These are phyloP conservation scores for Tipula lateralis DNA, from an alignment of 2,888 invertebrate species.

Conservation along the genomic window DNA sequence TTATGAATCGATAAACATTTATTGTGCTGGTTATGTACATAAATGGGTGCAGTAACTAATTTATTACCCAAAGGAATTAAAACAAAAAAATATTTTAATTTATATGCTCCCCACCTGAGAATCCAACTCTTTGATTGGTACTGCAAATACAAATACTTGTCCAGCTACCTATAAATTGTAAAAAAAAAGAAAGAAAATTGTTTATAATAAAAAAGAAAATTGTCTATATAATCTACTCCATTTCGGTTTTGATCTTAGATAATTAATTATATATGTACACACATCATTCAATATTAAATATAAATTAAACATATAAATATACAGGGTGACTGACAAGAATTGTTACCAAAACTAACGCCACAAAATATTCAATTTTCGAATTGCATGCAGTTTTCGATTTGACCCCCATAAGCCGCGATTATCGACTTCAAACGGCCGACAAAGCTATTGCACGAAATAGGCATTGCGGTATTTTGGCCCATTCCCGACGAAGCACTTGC, in stretches of 20 bases:
- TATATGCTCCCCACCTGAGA: conserved; percentile 6
- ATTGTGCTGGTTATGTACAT: no score
- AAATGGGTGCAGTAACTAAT: not conserved
- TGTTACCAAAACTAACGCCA: no score
- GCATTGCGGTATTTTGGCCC: no score
- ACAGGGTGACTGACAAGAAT: no score
- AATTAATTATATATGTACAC: not conserved
- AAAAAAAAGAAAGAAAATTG: not conserved
- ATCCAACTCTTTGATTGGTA: conserved; percentile 26
- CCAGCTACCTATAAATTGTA: conserved; percentile 25
- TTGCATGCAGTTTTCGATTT: no score
- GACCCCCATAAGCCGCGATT: no score
- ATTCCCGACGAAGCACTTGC: no score
- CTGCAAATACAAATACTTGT: conserved; percentile 29
- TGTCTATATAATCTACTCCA: not conserved
- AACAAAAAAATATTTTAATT: not conserved
- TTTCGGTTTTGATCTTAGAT: not conserved
- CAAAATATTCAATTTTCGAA: no score
- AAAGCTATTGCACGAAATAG: no score
- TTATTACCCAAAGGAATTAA: not conserved
- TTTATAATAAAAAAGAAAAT: not conserved
- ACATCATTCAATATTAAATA: not conserved
- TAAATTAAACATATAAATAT: not conserved
- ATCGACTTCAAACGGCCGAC: no score
- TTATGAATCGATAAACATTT: no score